Base-by-base conservation (phyloP, 2,888 invertebrate species). In the Meghimatium bilineatum region DNA sequence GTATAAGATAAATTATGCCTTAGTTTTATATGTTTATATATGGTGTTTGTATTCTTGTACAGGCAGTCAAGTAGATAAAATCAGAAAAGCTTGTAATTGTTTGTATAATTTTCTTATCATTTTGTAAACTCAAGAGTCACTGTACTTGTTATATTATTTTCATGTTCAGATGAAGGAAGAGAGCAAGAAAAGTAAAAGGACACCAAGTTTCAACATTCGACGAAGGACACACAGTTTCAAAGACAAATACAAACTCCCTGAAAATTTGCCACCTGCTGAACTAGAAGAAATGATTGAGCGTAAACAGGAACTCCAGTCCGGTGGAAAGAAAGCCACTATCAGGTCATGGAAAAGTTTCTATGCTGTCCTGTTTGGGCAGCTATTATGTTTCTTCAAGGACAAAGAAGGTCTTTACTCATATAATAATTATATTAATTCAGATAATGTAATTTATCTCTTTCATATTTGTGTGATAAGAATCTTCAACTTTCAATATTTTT, bases 301-400 rank as follows among this genome's bases (percentile, higher is more conserved):
- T 80, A 99, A 99, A 93, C 99, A 99, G 92, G 97, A 98, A 89
- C 95, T 97, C 0, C 97, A 97, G 85, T 96, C 96, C 86, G 98
- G 98, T 20, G 98, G 98, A 29, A 98, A 98, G 94, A 96, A 97
- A 88, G 98, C 99, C 0, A 96, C 98, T 0, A 97, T 98, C 10
- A 95, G 99, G 10, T 97, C 98, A 0, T 99, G 99, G 99, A 98
- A 98, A 91, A 96, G 95, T 82, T 97, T 97, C 94, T 97, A 98
- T 94, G 97, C 97, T 0, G 99, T 99, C 82, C 95, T 99, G 38
- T 99, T 98, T 93, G 99, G 99, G 0, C 99, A 99, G 93, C 94
- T 99, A 90, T 94, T 99, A 80, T 99, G 98, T 94, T 99, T 99
- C 96, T 99, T 99, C 95, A 96, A 98, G 92, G 98, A 98, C 93